Evolutionary conservation across 1,140 invertebrate species (phyloP).

Genomic region (Pogonomyrmex californicus): DNA sequence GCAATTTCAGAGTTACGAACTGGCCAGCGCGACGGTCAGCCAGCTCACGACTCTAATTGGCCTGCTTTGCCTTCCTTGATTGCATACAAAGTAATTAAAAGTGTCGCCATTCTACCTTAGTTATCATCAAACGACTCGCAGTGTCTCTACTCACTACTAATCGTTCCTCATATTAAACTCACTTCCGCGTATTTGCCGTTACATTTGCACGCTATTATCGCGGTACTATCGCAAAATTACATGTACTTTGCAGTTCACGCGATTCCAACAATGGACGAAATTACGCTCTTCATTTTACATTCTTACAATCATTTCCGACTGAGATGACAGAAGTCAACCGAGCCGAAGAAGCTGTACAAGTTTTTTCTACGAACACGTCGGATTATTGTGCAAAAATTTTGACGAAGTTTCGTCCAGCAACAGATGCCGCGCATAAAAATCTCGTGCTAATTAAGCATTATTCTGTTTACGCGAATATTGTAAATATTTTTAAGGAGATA

Average conservation of each 20-base stretch:
- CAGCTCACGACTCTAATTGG: conserved; percentile 74
- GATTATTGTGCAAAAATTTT: conserved; percentile 20
- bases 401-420: neutral
- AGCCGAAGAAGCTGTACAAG: conserved; percentile 25
- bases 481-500: neutral
- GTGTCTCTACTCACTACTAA: conserved; percentile 27
- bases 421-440: conserved; percentile 20
- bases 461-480: neutral
- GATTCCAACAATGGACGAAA: neutral
- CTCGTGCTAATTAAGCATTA: conserved; percentile 22
- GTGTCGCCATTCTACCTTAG: conserved; percentile 39
- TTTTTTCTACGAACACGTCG: neutral
- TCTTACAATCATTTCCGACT: neutral
- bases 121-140: conserved; percentile 46
- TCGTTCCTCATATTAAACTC: neutral
- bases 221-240: neutral
- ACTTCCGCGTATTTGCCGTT: conserved; percentile 5
- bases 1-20: conserved; percentile 68
- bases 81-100: conserved; percentile 66
- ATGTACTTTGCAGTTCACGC: neutral
- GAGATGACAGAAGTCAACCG: conserved; percentile 1
- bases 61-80: conserved; percentile 69
- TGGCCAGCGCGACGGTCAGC: conserved; percentile 52
- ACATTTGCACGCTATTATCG: conserved; percentile 32
- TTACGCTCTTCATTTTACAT: conserved; percentile 2